phyloP scores from a whole-genome alignment of 2,797 vertebrate genomes.

The Falco rusticolus region DNA sequence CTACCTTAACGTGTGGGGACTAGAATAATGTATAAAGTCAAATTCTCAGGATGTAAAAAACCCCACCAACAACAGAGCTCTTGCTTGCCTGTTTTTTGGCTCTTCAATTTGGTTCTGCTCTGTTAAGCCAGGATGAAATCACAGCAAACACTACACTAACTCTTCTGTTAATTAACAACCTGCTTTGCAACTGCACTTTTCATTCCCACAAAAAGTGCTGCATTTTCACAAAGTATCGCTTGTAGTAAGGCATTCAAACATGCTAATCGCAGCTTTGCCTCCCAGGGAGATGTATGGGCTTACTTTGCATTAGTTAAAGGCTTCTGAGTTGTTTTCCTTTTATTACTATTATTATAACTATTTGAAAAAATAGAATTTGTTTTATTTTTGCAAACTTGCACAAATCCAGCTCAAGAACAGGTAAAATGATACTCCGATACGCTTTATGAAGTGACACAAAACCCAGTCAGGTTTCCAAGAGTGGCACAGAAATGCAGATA shows the following conservation, averaged over 20 bases:
- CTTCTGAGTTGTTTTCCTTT: constrained; percentile 1
- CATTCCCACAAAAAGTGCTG: constrained; percentile 56
- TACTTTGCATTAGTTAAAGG: constrained; percentile 15
- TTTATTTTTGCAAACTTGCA: neutral
- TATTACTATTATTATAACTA: neutral
- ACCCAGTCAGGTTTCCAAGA: neutral
- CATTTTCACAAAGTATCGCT: constrained; percentile 66
- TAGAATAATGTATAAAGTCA: neutral
- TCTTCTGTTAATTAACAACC: constrained; percentile 68
- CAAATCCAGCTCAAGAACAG: neutral
- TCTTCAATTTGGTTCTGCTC: constrained; percentile 54
- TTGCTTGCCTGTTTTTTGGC: neutral
- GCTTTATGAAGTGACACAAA: neutral
- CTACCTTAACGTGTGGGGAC: neutral
- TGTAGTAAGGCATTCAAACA: constrained; percentile 64
- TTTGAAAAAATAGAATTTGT: neutral
- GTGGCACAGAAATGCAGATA: neutral
- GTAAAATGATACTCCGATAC: neutral
- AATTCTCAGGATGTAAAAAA: neutral
- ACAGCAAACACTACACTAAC: constrained; percentile 59
- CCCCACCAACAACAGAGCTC: neutral
- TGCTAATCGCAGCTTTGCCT: constrained; percentile 51
- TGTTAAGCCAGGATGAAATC: constrained; percentile 61
- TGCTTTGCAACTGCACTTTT: constrained; percentile 41
- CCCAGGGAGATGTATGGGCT: constrained; percentile 20